Conservation (phyloP, 2,113 vertebrate genomes). For the Hipposideros armiger region DNA sequence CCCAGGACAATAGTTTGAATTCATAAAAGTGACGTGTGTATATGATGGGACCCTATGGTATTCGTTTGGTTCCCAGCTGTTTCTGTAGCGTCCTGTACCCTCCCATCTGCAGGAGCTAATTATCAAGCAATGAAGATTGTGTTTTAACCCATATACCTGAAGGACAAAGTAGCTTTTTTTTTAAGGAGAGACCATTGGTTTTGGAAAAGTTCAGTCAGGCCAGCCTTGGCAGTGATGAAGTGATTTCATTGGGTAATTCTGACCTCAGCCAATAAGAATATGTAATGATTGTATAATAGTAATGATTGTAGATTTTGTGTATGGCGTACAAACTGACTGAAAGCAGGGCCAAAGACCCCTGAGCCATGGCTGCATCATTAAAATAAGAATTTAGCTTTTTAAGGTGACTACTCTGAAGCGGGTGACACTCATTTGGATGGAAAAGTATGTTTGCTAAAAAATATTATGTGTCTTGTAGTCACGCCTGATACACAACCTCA, state of each 20-base stretch:
- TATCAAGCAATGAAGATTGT: neutral
- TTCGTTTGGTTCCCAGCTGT: neutral
- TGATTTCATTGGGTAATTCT: neutral
- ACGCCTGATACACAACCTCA: neutral
- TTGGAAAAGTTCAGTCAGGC: neutral
- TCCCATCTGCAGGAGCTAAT: neutral
- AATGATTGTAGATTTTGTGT: neutral
- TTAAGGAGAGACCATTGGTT: neutral
- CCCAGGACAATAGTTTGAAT: neutral
- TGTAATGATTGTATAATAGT: neutral
- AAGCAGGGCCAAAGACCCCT: neutral
- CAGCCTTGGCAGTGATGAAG: neutral
- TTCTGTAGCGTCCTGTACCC: neutral
- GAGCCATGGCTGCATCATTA: neutral
- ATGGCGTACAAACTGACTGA: neutral
- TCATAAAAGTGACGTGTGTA: neutral
- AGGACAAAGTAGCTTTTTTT: neutral
- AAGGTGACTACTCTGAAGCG: neutral
- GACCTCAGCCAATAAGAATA: neutral
- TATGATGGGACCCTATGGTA: neutral
- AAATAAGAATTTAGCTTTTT: neutral
- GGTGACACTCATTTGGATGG: neutral
- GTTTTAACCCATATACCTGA: neutral
- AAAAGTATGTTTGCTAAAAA: neutral
- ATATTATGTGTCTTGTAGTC: neutral